Conservation (phyloP, 2,888 invertebrate species). For the Zootermopsis nevadensis region DNA sequence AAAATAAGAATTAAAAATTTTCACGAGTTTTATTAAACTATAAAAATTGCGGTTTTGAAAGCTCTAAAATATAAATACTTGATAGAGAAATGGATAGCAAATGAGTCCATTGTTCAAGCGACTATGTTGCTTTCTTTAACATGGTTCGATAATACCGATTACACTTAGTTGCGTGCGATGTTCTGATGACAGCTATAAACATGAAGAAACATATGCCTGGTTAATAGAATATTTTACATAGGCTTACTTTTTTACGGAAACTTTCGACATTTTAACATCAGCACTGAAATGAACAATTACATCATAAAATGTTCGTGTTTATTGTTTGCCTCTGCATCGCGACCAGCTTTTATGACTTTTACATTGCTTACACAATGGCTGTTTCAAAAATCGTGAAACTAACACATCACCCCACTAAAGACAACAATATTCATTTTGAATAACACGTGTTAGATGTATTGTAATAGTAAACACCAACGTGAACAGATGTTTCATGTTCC, state of each 20-base stretch:
- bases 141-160: not conserved
- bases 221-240: not conserved
- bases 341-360: not conserved
- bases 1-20: too few species aligned
- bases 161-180: not conserved
- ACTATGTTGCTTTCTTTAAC: not conserved
- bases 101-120: not conserved
- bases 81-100: not conserved
- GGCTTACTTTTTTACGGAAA: slow-evolving; percentile 5
- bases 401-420: not conserved
- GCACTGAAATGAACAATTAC: not conserved
- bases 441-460: too few species aligned
- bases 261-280: slow-evolving; percentile 2
- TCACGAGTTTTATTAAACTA: too few species aligned
- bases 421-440: too few species aligned
- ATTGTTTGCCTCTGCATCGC: not conserved
- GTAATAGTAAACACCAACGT: too few species aligned
- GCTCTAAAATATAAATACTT: not conserved
- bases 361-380: not conserved
- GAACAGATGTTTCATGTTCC: too few species aligned
- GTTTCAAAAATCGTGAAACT: not conserved
- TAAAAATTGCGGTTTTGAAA: too few species aligned
- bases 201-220: not conserved
- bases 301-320: not conserved
- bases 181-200: not conserved